Conservation (phyloP, 2,113 vertebrate genomes). For the Psettodes erumei region DNA sequence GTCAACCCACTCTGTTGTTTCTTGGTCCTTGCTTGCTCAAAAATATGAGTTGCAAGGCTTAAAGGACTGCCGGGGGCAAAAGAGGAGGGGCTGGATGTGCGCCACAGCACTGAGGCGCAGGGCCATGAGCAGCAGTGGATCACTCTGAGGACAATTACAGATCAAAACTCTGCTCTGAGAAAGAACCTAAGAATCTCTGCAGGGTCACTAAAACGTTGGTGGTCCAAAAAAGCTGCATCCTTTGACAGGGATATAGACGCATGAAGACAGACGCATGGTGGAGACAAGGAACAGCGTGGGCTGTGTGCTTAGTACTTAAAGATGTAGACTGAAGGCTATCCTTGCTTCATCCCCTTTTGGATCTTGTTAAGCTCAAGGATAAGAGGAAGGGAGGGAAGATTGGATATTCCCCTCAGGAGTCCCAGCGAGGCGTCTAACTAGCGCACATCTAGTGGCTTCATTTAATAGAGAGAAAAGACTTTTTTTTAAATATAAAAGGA, state of each 20-base stretch:
- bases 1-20: constrained; percentile 22
- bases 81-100: constrained; percentile 42
- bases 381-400: constrained; percentile 50
- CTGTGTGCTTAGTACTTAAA: constrained; percentile 58
- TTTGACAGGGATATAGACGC: constrained; percentile 7
- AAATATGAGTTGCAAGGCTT: constrained; percentile 40
- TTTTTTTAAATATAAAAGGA: constrained; percentile 12
- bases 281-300: constrained; percentile 48
- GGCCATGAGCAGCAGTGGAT: constrained; percentile 45
- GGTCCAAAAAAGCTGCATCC: constrained; percentile 24
- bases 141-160: constrained; percentile 53
- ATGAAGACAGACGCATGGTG: constrained; percentile 40
- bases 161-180: constrained; percentile 43
- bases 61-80: constrained; percentile 52
- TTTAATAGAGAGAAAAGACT: constrained; percentile 16
- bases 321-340: constrained; percentile 60
- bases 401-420: constrained; percentile 54
- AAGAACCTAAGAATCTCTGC: constrained; percentile 18
- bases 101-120: constrained; percentile 30
- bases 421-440: constrained; percentile 32
- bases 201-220: constrained; percentile 35
- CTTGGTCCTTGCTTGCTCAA: constrained; percentile 33
- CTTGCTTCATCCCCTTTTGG: constrained; percentile 63
- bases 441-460: constrained; percentile 43
- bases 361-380: constrained; percentile 64